These are phyloP conservation scores for Drosophila acutilabella DNA, from an alignment of 2,888 invertebrate species.

Conservation along the genomic window DNA sequence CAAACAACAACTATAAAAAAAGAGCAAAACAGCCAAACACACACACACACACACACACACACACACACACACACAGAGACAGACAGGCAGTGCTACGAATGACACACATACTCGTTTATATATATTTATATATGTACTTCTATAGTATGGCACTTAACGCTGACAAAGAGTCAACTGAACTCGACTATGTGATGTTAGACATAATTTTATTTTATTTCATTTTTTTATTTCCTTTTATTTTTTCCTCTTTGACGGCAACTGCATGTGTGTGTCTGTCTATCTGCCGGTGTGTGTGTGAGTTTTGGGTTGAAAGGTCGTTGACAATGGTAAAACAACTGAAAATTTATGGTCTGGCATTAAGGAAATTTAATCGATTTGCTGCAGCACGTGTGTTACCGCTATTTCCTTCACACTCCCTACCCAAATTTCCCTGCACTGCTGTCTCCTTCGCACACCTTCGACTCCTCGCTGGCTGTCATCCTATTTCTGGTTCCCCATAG, in stretches of 20 bases:
- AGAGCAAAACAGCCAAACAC: slow-evolving; percentile 26
- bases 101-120: slow-evolving; percentile 33
- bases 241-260: not conserved
- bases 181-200: slow-evolving; percentile 62
- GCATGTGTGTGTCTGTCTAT: slow-evolving; percentile 18
- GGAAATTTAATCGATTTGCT: slow-evolving; percentile 75
- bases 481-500: slow-evolving; percentile 1
- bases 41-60: slow-evolving; percentile 21
- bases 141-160: slow-evolving; percentile 62
- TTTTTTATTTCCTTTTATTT: slow-evolving; percentile 3
- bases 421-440: not conserved
- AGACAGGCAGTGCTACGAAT: slow-evolving; percentile 21
- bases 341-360: slow-evolving; percentile 76
- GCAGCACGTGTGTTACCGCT: slow-evolving; percentile 52
- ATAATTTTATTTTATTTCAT: slow-evolving; percentile 59
- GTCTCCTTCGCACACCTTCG: not conserved
- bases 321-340: slow-evolving; percentile 62
- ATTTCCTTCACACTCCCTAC: not conserved
- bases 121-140: slow-evolving; percentile 39
- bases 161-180: slow-evolving; percentile 65
- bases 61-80: not conserved
- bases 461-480: not conserved
- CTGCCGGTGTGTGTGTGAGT: not conserved
- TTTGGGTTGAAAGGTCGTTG: slow-evolving; percentile 63
- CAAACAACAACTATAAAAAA: slow-evolving; percentile 8